Base-by-base conservation (phyloP, 2,113 vertebrate species). In the Phylloscopus trochilus region DNA sequence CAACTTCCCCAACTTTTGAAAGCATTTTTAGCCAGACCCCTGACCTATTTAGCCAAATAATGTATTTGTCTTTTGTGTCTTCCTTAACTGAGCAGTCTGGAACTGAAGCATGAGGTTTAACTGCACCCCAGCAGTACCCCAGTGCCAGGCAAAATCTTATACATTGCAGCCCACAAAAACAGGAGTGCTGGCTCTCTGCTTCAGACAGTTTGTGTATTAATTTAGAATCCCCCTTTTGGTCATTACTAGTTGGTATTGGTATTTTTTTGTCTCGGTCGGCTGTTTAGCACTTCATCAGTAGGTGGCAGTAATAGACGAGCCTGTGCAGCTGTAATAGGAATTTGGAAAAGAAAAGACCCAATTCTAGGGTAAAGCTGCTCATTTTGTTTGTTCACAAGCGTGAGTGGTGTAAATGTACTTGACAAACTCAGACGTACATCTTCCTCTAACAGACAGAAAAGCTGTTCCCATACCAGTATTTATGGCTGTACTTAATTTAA, bases 261-360 rank as follows among this genome's bases (percentile, higher is more conserved):
- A 7, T 10, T 79, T 79, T 51, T 76, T 22, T 43, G 8, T 59
- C 74, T 83, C 60, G 46, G 41, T 27, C 3, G 3, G 46, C 75
- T 63, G n/a, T 94, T 91, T 67, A 75, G 73, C 43, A 47, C 53
- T 88, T 81, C 9, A 62, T 80, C 96, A 90, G 93, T 79, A 97
- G 97, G 82, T 97, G 97, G 96, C 96, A 95, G 95, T 93, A 96
- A 83, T 1, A 85, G 92, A 96, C 9, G 76, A 90, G 49, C 41
- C 49, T 92, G 75, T 55, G 74, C 47, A 59, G 76, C 20, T 37
- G 12, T 7, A 47, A 52, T 4, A 43, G 46, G 46, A 49, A 77
- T 72, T 67, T 43, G n/a, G 44, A n/a, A 78, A 90, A 66, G 68
- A 52, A 11, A 86, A 73, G 15, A 59, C 24, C 30, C 41, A 67